These are phyloP conservation scores for Sciurus niger DNA, from an alignment of 2,113 vertebrate species.

Conservation along the genomic window DNA sequence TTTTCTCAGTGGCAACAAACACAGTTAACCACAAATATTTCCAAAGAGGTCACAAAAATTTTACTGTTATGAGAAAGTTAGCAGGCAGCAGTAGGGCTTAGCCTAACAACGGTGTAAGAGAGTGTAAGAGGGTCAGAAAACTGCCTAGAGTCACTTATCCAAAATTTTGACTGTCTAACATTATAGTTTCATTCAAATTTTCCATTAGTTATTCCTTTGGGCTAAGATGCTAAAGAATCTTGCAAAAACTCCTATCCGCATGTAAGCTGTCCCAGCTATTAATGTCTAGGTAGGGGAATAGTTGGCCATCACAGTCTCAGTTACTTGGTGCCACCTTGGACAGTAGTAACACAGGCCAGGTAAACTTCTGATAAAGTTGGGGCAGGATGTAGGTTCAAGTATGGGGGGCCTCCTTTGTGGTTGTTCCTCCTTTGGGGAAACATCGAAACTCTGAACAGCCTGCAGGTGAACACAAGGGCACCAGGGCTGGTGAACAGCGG, in stretches of 20 bases:
- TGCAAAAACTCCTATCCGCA: not conserved
- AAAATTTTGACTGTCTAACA: not conserved
- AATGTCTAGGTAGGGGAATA: not conserved
- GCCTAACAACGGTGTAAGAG: not conserved
- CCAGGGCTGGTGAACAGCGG: not conserved
- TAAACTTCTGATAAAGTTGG: not conserved
- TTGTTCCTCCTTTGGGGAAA: not conserved
- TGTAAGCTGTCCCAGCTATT: not conserved
- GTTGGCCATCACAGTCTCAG: not conserved
- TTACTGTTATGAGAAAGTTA: constrained; percentile 48
- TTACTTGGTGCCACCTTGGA: not conserved
- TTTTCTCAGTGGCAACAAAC: constrained; percentile 8
- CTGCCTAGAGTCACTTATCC: not conserved
- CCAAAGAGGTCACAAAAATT: constrained; percentile 34
- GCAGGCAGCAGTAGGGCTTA: not conserved
- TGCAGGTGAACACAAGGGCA: not conserved
- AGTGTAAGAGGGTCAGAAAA: not conserved
- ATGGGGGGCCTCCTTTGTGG: not conserved
- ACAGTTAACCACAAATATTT: constrained; percentile 56
- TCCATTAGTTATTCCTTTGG: not conserved
- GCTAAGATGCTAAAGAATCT: not conserved
- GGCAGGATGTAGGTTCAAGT: not conserved
- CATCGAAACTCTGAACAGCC: not conserved
- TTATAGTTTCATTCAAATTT: not conserved
- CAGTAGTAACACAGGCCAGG: not conserved